phyloP scores from a whole-genome alignment of 2,797 vertebrate genomes.

The Microchirus variegatus region DNA sequence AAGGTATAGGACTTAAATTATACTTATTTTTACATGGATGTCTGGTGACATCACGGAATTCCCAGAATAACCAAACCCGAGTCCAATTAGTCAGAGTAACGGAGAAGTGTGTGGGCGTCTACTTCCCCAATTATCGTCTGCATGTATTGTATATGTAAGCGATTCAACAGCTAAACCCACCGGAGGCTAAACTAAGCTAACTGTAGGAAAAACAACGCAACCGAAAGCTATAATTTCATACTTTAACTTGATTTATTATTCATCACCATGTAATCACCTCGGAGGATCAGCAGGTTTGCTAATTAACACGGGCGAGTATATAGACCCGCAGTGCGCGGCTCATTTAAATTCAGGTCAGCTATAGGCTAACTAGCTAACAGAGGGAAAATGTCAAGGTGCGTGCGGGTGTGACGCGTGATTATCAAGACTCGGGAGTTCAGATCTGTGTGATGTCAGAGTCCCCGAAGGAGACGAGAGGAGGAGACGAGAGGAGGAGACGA shows the following conservation, averaged over 20 bases:
- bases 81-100: conserved; percentile 18
- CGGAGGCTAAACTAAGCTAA: not conserved
- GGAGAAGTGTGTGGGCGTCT: conserved; percentile 4
- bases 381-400: conserved; percentile 9
- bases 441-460: conserved; percentile 10
- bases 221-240: conserved; percentile 5
- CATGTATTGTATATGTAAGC: not conserved
- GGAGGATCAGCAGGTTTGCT: conserved; percentile 8
- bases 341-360: conserved; percentile 31
- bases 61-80: conserved; percentile 2
- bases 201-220: not conserved
- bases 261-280: conserved; percentile 9
- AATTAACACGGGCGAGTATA: conserved; percentile 5
- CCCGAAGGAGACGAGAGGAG: conserved; percentile 16
- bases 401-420: conserved; percentile 9
- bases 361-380: conserved; percentile 10
- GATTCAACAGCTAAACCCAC: not conserved
- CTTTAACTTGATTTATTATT: conserved; percentile 14
- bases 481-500: no score
- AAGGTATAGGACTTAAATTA: not conserved
- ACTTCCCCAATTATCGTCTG: not conserved
- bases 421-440: conserved; percentile 11
- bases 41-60: conserved; percentile 1
- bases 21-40: conserved; percentile 2
- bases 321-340: not conserved